Percentiles rank a stretch among this genome's conserved stretches.
These are phyloP conservation scores for Metallyticus violacea DNA, from an alignment of 2,888 invertebrate genomes.

Conservation along the genomic window DNA sequence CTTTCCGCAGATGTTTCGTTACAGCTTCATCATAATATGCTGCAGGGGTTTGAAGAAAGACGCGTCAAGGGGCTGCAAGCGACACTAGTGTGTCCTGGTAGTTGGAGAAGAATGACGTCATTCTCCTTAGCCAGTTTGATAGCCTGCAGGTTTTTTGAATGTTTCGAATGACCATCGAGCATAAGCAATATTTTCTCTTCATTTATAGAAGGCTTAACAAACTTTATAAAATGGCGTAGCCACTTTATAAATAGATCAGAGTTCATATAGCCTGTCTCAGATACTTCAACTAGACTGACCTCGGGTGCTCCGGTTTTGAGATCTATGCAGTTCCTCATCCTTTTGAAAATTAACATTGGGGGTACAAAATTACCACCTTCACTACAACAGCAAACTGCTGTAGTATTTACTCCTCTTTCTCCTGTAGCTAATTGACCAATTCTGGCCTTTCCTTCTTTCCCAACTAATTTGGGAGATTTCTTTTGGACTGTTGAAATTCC, in stretches of 20 bases:
- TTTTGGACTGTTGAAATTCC: too few species aligned
- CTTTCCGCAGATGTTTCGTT: not conserved
- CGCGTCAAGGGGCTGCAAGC: conserved; percentile 13
- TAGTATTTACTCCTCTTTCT: too few species aligned
- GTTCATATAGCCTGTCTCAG: conserved; percentile 21
- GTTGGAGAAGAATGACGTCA: conserved; percentile 30
- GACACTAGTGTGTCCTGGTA: conserved; percentile 18
- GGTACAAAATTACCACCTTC: too few species aligned
- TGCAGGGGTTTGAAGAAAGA: not conserved
- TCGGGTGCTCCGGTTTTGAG: conserved; percentile 6
- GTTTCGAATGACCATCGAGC: conserved; percentile 37
- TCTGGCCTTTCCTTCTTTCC: too few species aligned
- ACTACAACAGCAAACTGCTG: too few species aligned
- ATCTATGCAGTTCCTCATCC: not conserved
- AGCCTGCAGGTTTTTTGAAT: conserved; percentile 33
- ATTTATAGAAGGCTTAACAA: conserved; percentile 34
- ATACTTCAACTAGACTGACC: not conserved
- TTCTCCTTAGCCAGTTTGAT: conserved; percentile 33
- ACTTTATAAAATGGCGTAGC: conserved; percentile 45
- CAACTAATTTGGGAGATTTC: too few species aligned
- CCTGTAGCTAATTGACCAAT: too few species aligned
- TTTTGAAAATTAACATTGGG: not conserved
- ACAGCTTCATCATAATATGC: conserved; percentile 1
- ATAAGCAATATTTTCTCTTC: conserved; percentile 37
- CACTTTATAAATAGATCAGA: conserved; percentile 44